Base-by-base conservation (phyloP, 2,113 vertebrate genomes). In the Amia ocellicauda region DNA sequence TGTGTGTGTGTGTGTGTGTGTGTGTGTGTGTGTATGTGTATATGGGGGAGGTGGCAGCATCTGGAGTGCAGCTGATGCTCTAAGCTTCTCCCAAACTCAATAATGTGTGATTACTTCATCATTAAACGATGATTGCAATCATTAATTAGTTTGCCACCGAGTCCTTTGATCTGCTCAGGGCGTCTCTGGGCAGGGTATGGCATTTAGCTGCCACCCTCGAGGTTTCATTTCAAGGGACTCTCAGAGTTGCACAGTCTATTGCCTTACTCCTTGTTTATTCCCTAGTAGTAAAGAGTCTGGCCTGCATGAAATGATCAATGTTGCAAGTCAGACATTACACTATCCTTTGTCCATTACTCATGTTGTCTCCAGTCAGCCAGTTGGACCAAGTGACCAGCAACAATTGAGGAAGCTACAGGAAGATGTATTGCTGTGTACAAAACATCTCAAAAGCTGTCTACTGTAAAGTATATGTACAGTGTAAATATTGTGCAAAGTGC, bases 11-110 rank as follows among this genome's bases (percentile, higher is more conserved):
- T 10, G 31, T 22, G 40, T 23, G 28, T 31, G 55, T 16, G 28
- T n/a, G 27, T 31, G 55, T n/a, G 40, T 23, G 36, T 62, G 50
- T 52, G 52, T 17, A 41, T 22, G 4, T 17, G 26, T 3, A 23
- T 41, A 51, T 4, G 26, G 0, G 1, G 66, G 60, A 62, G 50
- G 63, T 55, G 66, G 42, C 29, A 63, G 64, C 74, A 76, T 76
- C 77, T 70, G 77, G 74, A 74, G 73, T 67, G 66, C 24, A 19
- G 29, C 54, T 29, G 66, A 23, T 24, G 22, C 41, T n/a, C 3
- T 8, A 8, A 47, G 43, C 43, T 47, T 47, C 43, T n/a, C 43
- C 19, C 41, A 19, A 14, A 20, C 7, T 58, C 41, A 26, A 47
- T 27, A 19, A 16, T 7, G 29, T 26, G 23, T 60, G 58, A n/a